Evolutionary conservation across 2,888 invertebrate species (phyloP), one percentile per base, ranked within the genome.

Genomic region (Ypsolopha scabrella): DNA sequence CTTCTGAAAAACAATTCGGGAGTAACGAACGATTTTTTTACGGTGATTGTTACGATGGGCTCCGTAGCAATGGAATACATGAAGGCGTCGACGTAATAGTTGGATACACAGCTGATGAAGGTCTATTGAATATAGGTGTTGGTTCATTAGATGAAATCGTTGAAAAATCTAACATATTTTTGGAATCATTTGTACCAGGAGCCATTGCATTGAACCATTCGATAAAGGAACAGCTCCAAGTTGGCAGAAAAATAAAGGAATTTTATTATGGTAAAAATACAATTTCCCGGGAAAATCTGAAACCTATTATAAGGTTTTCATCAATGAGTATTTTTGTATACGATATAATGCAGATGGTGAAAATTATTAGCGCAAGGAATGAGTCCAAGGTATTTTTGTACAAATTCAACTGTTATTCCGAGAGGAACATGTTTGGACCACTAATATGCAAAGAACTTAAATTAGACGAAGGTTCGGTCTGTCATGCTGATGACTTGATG

Each of bases 31-130:
- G 63, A 52, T 80, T 72, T 52, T 75, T 75, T 52, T 60, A 57
- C 41, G 75, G 71, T 14, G 65, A 73, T 48, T 49, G 59, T 3
- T 51, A 53, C 8, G 77, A 89, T 8, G 65, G 72, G 11, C 57
- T 85, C 11, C 73, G 75, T 59, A 24, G 24, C 24, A 70, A 79
- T 6, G 89, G 89, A 7, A 74, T 78, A 7, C 75, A 89, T 43
- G 62, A 72, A 55, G 70, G 62, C 3, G 78, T 91, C 1, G 92
- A 93, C 0, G 88, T 93, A 67, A 89, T 94, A 69, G 82, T 90
- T 24, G 94, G 94, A 3, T 75, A 91, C 9, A 93, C 90, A 6
- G 87, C 88, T 14, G 89, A 93, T 48, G 94, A 94, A 76, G 93
- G 93, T 0, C 35, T 72, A 0, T 52, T 74, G 41, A 35, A 39